Conservation (phyloP, 2,113 vertebrate genomes). For the Nyctibius bracteatus region DNA sequence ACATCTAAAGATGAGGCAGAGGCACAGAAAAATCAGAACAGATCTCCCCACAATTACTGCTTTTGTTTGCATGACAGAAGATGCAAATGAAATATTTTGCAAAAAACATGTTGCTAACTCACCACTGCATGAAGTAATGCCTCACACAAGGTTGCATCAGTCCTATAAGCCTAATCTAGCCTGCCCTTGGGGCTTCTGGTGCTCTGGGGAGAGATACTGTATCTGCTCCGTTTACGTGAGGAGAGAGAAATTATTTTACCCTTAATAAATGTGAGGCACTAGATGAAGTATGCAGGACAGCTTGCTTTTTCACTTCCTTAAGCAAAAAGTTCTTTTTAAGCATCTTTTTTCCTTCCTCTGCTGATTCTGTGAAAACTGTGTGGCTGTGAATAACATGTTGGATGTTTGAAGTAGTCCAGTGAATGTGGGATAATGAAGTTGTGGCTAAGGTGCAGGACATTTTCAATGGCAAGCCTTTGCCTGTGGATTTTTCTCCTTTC, state of each 20-base stretch:
- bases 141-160: slow-evolving; percentile 52
- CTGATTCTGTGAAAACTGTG: slow-evolving; percentile 58
- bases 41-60: not conserved
- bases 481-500: not conserved
- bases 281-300: slow-evolving; percentile 29
- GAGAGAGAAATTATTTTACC: slow-evolving; percentile 54
- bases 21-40: not conserved
- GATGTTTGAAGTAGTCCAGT: slow-evolving; percentile 50
- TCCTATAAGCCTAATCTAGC: not conserved
- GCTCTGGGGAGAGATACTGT: slow-evolving; percentile 37
- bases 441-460: slow-evolving; percentile 47
- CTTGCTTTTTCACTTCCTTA: slow-evolving; percentile 56
- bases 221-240: slow-evolving; percentile 16
- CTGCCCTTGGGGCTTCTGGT: slow-evolving; percentile 24
- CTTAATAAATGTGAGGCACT: slow-evolving; percentile 51
- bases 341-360: slow-evolving; percentile 27
- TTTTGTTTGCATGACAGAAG: not conserved
- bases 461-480: slow-evolving; percentile 8
- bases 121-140: slow-evolving; percentile 24
- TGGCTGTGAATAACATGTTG: slow-evolving; percentile 51
- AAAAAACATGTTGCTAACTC: slow-evolving; percentile 1
- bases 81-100: not conserved
- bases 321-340: slow-evolving; percentile 63
- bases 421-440: slow-evolving; percentile 63
- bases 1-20: not conserved